These are phyloP conservation scores for Monarcha castaneiventris DNA, from an alignment of 2,113 vertebrate genomes.

Conservation along the genomic window DNA sequence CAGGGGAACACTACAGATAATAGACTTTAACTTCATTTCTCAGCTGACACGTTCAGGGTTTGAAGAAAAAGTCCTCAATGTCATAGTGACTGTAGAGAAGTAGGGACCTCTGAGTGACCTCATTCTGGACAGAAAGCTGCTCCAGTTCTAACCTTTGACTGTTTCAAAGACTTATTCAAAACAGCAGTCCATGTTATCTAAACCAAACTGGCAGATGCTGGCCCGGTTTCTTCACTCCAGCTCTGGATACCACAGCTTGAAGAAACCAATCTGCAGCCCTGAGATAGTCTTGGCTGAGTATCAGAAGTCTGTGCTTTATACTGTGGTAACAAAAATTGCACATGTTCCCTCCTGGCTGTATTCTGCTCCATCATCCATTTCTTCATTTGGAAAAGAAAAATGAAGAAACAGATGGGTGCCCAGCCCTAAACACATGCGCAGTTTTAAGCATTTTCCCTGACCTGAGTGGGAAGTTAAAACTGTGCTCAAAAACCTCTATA, in stretches of 20 bases:
- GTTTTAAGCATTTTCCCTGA: neutral
- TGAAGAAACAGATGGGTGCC: neutral
- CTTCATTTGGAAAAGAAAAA: neutral
- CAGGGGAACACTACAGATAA: neutral
- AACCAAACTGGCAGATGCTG: neutral
- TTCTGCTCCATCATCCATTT: neutral
- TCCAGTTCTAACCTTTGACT: neutral
- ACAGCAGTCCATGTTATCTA: neutral
- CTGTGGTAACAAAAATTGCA: neutral
- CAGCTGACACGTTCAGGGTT: neutral
- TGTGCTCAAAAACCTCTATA: neutral
- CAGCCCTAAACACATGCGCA: neutral
- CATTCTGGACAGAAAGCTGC: neutral
- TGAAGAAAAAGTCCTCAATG: neutral
- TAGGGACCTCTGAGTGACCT: neutral
- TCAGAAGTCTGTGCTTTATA: neutral
- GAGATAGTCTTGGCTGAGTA: neutral
- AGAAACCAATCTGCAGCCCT: neutral
- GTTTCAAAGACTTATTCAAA: neutral
- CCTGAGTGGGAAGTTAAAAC: neutral
- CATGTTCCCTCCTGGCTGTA: accelerated
- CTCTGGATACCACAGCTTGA: neutral
- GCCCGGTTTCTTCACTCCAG: neutral
- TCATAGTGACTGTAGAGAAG: neutral
- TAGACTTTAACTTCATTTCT: neutral